Evolutionary conservation across 2,888 invertebrate genomes (phyloP), one percentile per base, ranked within the genome.

Genomic region (Cetonia aurata): DNA sequence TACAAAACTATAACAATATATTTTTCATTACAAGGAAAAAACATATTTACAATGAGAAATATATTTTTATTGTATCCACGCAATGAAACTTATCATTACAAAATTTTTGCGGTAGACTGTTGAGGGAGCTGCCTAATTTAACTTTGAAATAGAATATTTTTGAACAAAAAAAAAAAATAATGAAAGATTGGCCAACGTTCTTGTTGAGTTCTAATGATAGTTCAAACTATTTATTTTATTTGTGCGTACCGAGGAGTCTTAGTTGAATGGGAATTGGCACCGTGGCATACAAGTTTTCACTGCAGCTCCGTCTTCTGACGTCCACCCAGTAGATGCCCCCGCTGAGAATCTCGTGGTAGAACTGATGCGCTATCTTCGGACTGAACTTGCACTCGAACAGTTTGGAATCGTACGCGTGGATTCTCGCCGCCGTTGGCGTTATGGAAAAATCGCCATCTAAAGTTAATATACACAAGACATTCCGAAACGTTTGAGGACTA

Each of bases 301-400:
- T 12, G 10, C 9, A 1, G 12, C 70, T 41, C 10, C 9, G 17
- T 13, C 52, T 60, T 60, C 53, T 50, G 17, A 70, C 62, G 6
- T 74, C 66, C 25, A 69, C 73, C 83, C 82, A 83, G 62, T 76
- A 78, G 13, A 82, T 76, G 31, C 80, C 79, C 0, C 79, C 84
- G 2, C 75, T 75, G 50, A 86, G 70, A 42, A 79, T 79, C 65
- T 77, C 77, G 4, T 74, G 76, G 72, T 79, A 84, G 31, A 83
- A 73, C 13, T 72, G 73, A 50, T 81, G 78, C 37, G 75, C 71
- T 33, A 77, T 72, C 2, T 73, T 65, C 0, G 85, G 84, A 19
- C 73, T 69, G 73, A 85, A 85, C 12, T 75, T 69, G n/a, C 82
- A 79, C 75, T 84, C 82, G 71, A 83, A 85, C 41, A 80, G 69